Evolutionary conservation across 2,113 vertebrate genomes (phyloP).

Genomic region (Callipepla squamata): DNA sequence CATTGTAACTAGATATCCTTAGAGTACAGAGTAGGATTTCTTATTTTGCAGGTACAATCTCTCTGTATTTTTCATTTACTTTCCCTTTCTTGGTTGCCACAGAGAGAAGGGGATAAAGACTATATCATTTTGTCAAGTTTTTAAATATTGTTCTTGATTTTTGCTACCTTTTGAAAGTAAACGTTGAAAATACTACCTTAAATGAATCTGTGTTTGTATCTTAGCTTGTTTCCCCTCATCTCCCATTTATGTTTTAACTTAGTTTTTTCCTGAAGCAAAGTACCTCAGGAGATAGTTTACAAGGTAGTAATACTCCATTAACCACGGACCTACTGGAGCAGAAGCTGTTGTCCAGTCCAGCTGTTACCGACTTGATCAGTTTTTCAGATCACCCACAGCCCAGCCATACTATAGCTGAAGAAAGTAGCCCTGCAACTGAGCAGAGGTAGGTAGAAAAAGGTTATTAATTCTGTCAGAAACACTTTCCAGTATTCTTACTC

Average conservation of each 20-base stretch:
- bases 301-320: conserved; percentile 81
- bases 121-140: background rate
- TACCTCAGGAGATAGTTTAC: conserved; percentile 92
- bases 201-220: background rate
- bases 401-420: conserved; percentile 72
- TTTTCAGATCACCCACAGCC: conserved; percentile 76
- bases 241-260: background rate
- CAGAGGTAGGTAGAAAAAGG: conserved; percentile 78
- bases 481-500: background rate
- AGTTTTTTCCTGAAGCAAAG: conserved; percentile 94
- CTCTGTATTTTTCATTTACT: background rate
- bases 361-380: conserved; percentile 79
- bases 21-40: background rate
- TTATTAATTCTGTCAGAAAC: background rate
- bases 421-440: conserved; percentile 52
- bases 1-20: background rate
- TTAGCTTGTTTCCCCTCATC: background rate
- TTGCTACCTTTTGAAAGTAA: background rate
- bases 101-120: background rate
- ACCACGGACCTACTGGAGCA: conserved; percentile 77
- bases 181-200: background rate
- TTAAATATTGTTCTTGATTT: background rate
- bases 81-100: background rate
- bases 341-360: conserved; percentile 72
- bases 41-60: background rate